Base-by-base conservation (phyloP, 30 jellyfish, hydroid and myxozoan genomes). In the Rhopilema esculentum region DNA sequence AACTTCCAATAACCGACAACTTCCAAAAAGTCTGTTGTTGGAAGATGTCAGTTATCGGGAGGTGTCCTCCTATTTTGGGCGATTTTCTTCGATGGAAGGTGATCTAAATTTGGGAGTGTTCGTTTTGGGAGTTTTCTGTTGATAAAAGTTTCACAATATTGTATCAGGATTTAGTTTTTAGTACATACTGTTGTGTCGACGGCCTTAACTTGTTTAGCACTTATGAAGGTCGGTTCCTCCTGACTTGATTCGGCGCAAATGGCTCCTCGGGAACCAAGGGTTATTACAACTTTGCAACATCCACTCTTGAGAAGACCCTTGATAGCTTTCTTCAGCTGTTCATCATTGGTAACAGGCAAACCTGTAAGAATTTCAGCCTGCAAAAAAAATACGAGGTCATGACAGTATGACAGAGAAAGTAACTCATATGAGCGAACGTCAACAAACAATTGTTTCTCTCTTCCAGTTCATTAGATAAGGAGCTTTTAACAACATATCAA, bases 281-380 rank as follows among this genome's bases (percentile, higher is more conserved):
- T 96, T 4, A 96, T 66, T 19, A 96, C 91, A 18, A 96, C 99
- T 40, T 62, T 74, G 7, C 29, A 40, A 27, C 95, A 88, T 21
- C 99, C 98, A 49, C 20, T 77, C 1, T 49, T 49, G 27, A 92
- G 67, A 63, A 96, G 66, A 0, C 64, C 53, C 26, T 61, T 57
- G 7, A 92, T 83, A 24, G 99, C 98, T 23, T n/a, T 23, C 21
- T 91, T 48, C 25, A 86, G 77, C 0, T 84, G 91, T 27, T 57
- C 87, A 23, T 0, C 72, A n/a, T 66, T 32, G 19, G 79, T 21
- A 50, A 95, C 96, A 6, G 90, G 40, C 22, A 87, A 33, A 49
- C 97, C 97, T 52, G 99, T 90, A 16, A 95, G 88, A 19, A 91
- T 31, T 82, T 95, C 99, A 8, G 99, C 99, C 98, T 95, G 85